Evolutionary conservation across 2,113 vertebrate genomes (phyloP).

Genomic region (Eretmochelys imbricata): DNA sequence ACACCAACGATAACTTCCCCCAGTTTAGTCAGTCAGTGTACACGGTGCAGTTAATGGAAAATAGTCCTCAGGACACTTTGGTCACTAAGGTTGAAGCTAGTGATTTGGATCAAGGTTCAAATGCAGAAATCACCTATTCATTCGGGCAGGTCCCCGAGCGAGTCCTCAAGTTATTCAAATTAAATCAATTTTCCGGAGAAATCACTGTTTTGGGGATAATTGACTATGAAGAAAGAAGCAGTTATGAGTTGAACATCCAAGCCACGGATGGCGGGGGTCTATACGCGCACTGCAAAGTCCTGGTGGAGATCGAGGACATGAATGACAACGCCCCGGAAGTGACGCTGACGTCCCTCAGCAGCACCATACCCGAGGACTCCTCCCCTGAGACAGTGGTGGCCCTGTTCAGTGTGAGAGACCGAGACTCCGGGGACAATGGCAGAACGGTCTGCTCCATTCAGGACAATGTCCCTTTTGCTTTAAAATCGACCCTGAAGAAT

Average conservation of each 20-base stretch:
- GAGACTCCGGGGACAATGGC: constrained; percentile 80
- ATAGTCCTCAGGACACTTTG: constrained; percentile 56
- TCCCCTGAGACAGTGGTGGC: constrained; percentile 71
- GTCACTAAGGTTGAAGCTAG: constrained; percentile 75
- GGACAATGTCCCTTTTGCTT: constrained; percentile 69
- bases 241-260: constrained; percentile 73
- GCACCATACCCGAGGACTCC: constrained; percentile 76
- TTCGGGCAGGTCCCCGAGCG: constrained; percentile 79
- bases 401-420: constrained; percentile 61
- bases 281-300: constrained; percentile 68
- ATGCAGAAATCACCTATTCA: constrained; percentile 69
- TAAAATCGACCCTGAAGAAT: constrained; percentile 67
- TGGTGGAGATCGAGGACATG: constrained; percentile 71
- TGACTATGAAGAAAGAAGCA: constrained; percentile 69
- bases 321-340: constrained; percentile 82
- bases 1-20: constrained; percentile 71
- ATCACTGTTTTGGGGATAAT: constrained; percentile 62
- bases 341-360: background rate
- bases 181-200: constrained; percentile 67
- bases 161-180: constrained; percentile 55
- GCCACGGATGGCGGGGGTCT: constrained; percentile 77
- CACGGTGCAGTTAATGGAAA: constrained; percentile 70
- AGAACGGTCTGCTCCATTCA: constrained; percentile 73
- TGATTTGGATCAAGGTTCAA: constrained; percentile 75
- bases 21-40: constrained; percentile 71